Evolutionary conservation across 2,888 invertebrate species (phyloP).

Genomic region (Hyppa rectilinea): DNA sequence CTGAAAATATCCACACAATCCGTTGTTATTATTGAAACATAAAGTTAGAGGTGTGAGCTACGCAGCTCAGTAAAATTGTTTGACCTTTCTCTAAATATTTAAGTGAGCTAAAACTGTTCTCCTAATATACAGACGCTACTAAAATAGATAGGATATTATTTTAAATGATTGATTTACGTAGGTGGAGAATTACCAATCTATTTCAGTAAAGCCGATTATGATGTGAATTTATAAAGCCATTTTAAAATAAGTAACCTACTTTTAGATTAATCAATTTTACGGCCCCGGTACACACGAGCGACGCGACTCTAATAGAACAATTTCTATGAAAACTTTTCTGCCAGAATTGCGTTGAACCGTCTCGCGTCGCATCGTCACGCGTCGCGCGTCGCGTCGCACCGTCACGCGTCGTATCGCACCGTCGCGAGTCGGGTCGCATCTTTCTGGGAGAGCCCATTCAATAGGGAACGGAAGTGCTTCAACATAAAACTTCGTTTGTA

Average conservation of each 20-base stretch:
- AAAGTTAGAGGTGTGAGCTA: slow-evolving; percentile 29
- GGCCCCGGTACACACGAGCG: no score
- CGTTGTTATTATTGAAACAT: slow-evolving; percentile 26
- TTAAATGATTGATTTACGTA: slow-evolving; percentile 21
- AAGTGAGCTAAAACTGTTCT: slow-evolving; percentile 23
- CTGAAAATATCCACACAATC: slow-evolving; percentile 5
- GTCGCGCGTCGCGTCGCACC: no score
- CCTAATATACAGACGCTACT: slow-evolving; percentile 9
- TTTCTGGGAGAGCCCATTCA: no score
- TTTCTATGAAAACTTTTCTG: no score
- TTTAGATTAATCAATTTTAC: neutral
- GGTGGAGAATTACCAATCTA: slow-evolving; percentile 10
- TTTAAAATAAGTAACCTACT: neutral
- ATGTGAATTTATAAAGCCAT: neutral
- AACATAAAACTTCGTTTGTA: no score
- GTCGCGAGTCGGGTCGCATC: no score
- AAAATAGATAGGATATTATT: slow-evolving; percentile 26
- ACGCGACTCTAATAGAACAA: no score
- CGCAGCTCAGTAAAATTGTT: slow-evolving; percentile 25
- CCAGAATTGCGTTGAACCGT: no score
- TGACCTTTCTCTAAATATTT: slow-evolving; percentile 48
- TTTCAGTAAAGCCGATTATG: slow-evolving; percentile 25
- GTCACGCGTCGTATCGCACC: no score
- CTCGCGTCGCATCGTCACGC: no score
- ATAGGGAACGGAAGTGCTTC: neutral